Percentiles rank a stretch among this genome's conserved stretches.
Conservation (phyloP, 2,113 vertebrate species). For the Ictalurus punctatus region DNA sequence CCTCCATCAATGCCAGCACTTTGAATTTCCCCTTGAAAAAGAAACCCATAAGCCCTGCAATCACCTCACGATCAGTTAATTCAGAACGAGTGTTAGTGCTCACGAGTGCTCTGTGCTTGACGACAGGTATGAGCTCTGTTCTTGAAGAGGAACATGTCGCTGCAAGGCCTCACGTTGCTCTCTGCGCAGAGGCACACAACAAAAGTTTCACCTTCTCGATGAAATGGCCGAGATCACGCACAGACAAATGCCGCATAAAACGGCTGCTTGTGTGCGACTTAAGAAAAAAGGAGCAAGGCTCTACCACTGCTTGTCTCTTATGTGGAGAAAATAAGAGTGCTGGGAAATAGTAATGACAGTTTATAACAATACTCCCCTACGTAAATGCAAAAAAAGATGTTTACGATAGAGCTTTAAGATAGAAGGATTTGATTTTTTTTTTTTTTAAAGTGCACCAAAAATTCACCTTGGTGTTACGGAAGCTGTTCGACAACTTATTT, state of each 20-base stretch:
- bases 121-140: slow-evolving; percentile 4
- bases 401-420: too few relatives aligned
- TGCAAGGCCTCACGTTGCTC: background rate
- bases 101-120: background rate
- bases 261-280: background rate
- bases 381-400: too few relatives aligned
- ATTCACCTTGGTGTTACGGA: background rate
- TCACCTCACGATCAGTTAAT: slow-evolving; percentile 22
- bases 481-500: background rate
- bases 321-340: background rate
- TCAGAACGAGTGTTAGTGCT: background rate
- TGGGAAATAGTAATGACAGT: background rate
- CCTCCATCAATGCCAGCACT: slow-evolving; percentile 3
- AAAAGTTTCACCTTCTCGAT: slow-evolving; percentile 20
- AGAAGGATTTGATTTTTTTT: too few relatives aligned
- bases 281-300: background rate
- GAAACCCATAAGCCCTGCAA: slow-evolving; percentile 14
- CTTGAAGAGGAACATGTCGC: slow-evolving; percentile 14
- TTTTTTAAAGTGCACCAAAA: too few relatives aligned
- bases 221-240: slow-evolving; percentile 32
- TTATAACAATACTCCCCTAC: background rate
- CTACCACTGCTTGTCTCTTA: background rate
- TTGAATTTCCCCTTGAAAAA: background rate
- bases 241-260: background rate
- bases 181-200: background rate